These are phyloP conservation scores for Rhodophaea formosa DNA, from an alignment of 2,888 invertebrate species.

Conservation along the genomic window DNA sequence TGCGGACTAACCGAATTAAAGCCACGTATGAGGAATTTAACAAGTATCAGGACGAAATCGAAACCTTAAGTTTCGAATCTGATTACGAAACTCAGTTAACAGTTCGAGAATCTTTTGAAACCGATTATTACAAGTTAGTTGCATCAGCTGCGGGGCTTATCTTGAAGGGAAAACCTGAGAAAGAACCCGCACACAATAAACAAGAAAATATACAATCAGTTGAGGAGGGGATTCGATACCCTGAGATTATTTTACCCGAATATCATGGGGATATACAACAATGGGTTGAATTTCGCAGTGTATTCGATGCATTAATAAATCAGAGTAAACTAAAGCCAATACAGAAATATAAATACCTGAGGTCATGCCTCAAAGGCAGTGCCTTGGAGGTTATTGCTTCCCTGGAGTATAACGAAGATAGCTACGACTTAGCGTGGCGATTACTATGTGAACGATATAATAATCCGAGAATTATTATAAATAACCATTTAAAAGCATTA, in stretches of 20 bases:
- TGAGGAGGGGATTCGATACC: not conserved
- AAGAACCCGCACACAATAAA: not conserved
- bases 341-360: conserved; percentile 19
- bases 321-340: conserved; percentile 15
- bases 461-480: not conserved
- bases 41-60: not conserved
- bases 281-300: conserved; percentile 18
- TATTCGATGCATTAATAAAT: conserved; percentile 14
- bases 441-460: not conserved
- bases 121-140: not conserved
- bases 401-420: not conserved
- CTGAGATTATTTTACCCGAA: not conserved
- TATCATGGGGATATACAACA: not conserved
- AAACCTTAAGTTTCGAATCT: not conserved
- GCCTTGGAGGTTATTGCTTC: not conserved
- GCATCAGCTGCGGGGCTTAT: not conserved
- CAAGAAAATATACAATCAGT: not conserved
- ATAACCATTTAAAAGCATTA: too few species aligned
- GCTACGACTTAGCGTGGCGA: not conserved
- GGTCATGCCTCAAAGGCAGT: conserved; percentile 2
- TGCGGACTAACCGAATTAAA: not conserved
- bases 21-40: not conserved
- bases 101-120: not conserved
- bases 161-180: not conserved
- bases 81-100: not conserved